Evolutionary conservation across 2,113 vertebrate genomes (phyloP).

Genomic region (Syngnathus typhle): DNA sequence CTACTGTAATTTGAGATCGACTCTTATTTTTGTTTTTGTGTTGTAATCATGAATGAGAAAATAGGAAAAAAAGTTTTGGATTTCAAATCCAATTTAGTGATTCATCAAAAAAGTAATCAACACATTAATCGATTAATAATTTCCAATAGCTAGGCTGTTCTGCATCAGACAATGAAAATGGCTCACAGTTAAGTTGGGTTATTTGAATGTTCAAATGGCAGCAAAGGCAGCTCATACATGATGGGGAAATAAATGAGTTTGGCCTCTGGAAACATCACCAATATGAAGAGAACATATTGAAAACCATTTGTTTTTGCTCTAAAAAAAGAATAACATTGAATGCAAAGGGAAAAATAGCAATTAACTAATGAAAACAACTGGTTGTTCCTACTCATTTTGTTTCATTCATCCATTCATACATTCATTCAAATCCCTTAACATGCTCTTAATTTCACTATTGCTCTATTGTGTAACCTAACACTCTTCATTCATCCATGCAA

Average conservation of each 20-base stretch:
- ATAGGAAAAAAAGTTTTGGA: too few species aligned
- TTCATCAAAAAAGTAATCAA: too few species aligned
- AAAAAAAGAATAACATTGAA: slow-evolving; percentile 13
- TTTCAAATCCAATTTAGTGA: too few species aligned
- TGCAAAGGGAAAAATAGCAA: slow-evolving; percentile 1
- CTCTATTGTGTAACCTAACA: background rate
- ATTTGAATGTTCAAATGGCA: slow-evolving; percentile 59
- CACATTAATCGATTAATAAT: too few species aligned
- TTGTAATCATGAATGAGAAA: too few species aligned
- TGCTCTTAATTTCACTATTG: background rate
- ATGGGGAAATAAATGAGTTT: slow-evolving; percentile 61
- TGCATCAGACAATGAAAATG: slow-evolving; percentile 58
- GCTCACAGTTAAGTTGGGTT: slow-evolving; percentile 38
- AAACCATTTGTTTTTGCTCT: slow-evolving; percentile 17
- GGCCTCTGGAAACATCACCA: slow-evolving; percentile 45
- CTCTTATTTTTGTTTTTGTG: too few species aligned
- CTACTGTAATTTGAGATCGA: too few species aligned
- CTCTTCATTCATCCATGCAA: background rate
- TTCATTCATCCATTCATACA: background rate
- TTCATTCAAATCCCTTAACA: background rate
- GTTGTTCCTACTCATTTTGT: background rate
- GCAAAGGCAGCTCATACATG: slow-evolving; percentile 58
- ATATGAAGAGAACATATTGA: slow-evolving; percentile 26
- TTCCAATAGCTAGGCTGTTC: slow-evolving; percentile 54
- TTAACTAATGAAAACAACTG: slow-evolving; percentile 1